Evolutionary conservation across 2,797 vertebrate genomes (phyloP), one percentile per base, ranked within the genome.

Genomic region (Hephaestus fuliginosus): DNA sequence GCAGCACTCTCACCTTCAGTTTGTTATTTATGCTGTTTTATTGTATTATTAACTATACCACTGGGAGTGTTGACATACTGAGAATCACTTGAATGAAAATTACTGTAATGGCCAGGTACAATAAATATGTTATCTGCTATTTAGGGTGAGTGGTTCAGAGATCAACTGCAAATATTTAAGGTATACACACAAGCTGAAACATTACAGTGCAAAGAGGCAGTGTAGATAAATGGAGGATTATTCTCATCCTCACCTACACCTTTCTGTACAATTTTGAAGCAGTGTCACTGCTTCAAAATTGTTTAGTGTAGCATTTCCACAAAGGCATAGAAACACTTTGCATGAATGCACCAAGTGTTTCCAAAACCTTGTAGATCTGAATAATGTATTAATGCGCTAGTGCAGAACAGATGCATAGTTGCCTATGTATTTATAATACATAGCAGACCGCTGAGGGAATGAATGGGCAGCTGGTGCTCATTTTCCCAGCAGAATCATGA

Each of bases 371-470:
- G 66, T 63, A 70, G 66, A 22, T 14, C 53, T 84, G 68, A 80
- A 88, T 82, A 77, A 86, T 86, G 52, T 43, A 85, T 83, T 30
- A 74, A 62, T 61, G 70, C 55, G 70, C 60, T 48, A 41, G 61
- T 81, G 76, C 64, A 72, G 82, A 86, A 80, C 78, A 82, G 80
- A 80, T 73, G 69, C 69, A 78, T 57, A 68, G 71, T 44, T 66
- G 61, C 52, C 65, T 66, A 70, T 77, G 64, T 77, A 77, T 87
- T 87, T 78, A 77, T 87, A 80, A 84, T 76, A 68, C 64, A 72
- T 70, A 67, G 60, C 60, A 80, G 36, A 76, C 9, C 2, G 13
- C 60, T 66, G 39, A 74, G 28, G 74, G 67, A 72, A 68, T 79
- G 46, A 80, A 71, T 2, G 39, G n/a, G 36, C 74, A 81, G 69